Evolutionary conservation across 2,113 vertebrate species (phyloP).

Genomic region (Brachypteracias leptosomus): DNA sequence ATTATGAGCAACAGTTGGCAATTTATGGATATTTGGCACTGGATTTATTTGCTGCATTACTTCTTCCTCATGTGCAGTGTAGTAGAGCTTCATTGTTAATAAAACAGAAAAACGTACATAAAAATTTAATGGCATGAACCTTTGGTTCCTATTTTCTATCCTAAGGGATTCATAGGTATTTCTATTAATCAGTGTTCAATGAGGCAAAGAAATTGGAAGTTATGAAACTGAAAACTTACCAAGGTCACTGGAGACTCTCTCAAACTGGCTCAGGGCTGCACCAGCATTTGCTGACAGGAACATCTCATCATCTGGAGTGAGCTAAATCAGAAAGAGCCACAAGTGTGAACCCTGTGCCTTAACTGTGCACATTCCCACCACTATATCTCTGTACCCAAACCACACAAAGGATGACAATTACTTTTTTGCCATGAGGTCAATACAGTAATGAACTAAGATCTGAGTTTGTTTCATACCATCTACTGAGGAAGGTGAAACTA

Average conservation of each 20-base stretch:
- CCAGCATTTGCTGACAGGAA: slow-evolving; percentile 91
- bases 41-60: background rate
- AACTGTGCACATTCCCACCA: background rate
- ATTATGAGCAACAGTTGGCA: background rate
- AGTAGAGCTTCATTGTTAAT: background rate
- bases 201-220: background rate
- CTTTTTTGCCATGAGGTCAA: background rate
- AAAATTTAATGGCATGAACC: background rate
- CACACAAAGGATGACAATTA: background rate
- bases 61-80: background rate
- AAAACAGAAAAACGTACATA: background rate
- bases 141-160: background rate
- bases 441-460: background rate
- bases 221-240: slow-evolving; percentile 75
- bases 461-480: background rate
- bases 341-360: background rate
- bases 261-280: slow-evolving; percentile 90
- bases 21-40: background rate
- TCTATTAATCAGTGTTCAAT: background rate
- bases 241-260: slow-evolving; percentile 86
- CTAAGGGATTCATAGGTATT: background rate
- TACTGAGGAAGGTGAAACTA: background rate
- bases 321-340: slow-evolving; percentile 66
- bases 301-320: slow-evolving; percentile 86
- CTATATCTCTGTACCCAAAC: background rate